Conservation (phyloP, 2,888 invertebrate genomes). For the Dolichomitus sp. region DNA sequence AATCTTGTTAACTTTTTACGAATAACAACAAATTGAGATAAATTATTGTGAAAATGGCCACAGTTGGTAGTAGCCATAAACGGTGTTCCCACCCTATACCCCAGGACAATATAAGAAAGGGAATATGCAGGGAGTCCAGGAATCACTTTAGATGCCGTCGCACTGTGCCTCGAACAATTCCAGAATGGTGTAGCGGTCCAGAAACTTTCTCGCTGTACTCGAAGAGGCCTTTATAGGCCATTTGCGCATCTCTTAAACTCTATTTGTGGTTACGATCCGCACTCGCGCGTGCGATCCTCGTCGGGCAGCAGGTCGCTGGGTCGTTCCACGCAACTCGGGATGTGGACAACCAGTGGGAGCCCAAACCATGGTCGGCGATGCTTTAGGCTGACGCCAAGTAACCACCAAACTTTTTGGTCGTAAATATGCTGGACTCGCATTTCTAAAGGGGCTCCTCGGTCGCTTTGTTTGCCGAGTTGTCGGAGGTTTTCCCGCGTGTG, state of each 20-base stretch:
- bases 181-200: slow-evolving; percentile 20
- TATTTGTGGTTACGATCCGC: slow-evolving; percentile 68
- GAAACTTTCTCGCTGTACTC: slow-evolving; percentile 48
- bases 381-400: slow-evolving; percentile 65
- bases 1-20: too few relatives aligned
- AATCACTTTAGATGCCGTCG: slow-evolving; percentile 28
- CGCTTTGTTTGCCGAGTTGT: slow-evolving; percentile 76
- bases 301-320: slow-evolving; percentile 64
- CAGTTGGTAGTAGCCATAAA: too few relatives aligned
- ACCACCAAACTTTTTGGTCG: slow-evolving; percentile 75
- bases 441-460: slow-evolving; percentile 72
- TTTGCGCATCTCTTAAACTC: slow-evolving; percentile 61
- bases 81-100: too few relatives aligned
- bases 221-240: slow-evolving; percentile 56
- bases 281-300: slow-evolving; percentile 26
- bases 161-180: slow-evolving; percentile 8
- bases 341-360: slow-evolving; percentile 36
- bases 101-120: neutral
- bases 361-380: slow-evolving; percentile 23
- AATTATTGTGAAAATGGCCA: too few relatives aligned
- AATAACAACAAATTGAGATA: too few relatives aligned
- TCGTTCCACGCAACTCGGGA: slow-evolving; percentile 42
- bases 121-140: neutral
- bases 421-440: slow-evolving; percentile 80
- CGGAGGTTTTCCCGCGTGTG: slow-evolving; percentile 51